phyloP scores from a whole-genome alignment of 2,797 vertebrate genomes.

The Sebastes matsubarae region DNA sequence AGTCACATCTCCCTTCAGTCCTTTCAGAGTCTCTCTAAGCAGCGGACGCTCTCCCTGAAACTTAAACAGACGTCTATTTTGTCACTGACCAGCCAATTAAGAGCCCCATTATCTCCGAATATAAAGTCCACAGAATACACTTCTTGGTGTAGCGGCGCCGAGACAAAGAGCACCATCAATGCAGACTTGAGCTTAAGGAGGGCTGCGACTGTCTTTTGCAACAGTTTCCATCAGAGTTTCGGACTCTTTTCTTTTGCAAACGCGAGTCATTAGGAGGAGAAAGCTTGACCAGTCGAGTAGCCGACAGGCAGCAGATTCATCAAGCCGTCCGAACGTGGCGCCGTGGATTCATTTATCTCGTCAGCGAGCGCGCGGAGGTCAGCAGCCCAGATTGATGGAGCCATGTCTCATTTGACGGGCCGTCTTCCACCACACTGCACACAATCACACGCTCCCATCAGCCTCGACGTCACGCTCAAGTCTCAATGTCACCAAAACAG shows the following conservation, averaged over 20 bases:
- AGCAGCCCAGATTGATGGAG: constrained; percentile 71
- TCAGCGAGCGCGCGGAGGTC: constrained; percentile 51
- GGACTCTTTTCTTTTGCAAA: constrained; percentile 37
- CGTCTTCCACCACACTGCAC: constrained; percentile 74
- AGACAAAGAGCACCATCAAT: constrained; percentile 68
- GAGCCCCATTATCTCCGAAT: constrained; percentile 72
- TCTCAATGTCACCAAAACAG: constrained; percentile 50
- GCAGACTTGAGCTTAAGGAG: constrained; percentile 59
- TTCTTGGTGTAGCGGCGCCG: constrained; percentile 49
- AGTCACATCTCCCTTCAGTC: constrained; percentile 58
- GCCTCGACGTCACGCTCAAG: constrained; percentile 23
- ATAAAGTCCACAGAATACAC: constrained; percentile 73
- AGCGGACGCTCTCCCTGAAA: constrained; percentile 60
- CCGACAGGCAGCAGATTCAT: constrained; percentile 45
- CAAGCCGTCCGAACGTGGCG: constrained; percentile 1
- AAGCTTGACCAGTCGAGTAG: constrained; percentile 27
- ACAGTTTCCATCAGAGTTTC: constrained; percentile 44
- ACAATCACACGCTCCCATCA: constrained; percentile 56
- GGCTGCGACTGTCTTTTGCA: constrained; percentile 33
- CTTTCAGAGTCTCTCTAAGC: constrained; percentile 59
- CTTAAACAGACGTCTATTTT: constrained; percentile 67
- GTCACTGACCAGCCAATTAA: constrained; percentile 73
- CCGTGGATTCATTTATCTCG: constrained; percentile 54
- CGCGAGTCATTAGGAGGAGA: constrained; percentile 29
- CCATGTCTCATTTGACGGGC: constrained; percentile 72